Percentiles rank a stretch among this genome's conserved stretches.
Evolutionary conservation across 2,797 vertebrate species (phyloP).

Genomic region (Ispidina lecontei): DNA sequence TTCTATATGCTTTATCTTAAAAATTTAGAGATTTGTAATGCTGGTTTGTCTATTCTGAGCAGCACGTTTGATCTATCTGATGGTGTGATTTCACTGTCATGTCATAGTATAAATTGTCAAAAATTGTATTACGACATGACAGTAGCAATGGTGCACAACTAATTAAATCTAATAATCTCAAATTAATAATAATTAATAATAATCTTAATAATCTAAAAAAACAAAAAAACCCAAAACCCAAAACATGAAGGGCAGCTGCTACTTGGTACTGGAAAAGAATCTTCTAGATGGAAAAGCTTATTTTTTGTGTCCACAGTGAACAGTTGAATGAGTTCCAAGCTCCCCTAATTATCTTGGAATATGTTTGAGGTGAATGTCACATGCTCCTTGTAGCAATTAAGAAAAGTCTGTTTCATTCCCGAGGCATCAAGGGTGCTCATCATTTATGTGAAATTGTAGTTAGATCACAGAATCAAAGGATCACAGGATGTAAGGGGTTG

Average conservation of each 20-base stretch:
- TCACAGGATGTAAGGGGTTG: too few relatives aligned
- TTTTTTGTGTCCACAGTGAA: background rate
- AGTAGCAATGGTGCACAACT: background rate
- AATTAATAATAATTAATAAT: too few relatives aligned
- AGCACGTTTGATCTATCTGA: background rate
- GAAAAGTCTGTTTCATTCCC: background rate
- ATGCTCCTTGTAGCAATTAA: background rate
- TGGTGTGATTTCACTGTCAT: background rate
- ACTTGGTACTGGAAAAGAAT: background rate
- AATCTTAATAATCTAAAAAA: too few relatives aligned
- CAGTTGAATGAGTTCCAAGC: background rate
- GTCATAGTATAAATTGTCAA: conserved; percentile 7
- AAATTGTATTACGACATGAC: background rate
- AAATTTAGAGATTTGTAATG: background rate
- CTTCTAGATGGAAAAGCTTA: background rate
- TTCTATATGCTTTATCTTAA: background rate
- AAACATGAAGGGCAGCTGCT: background rate
- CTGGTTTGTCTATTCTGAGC: background rate
- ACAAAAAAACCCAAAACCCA: too few relatives aligned
- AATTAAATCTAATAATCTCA: conserved; percentile 20
- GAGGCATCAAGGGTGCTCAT: background rate
- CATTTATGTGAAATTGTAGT: background rate
- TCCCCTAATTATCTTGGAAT: background rate
- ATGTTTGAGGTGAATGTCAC: background rate
- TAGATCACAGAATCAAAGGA: background rate